phyloP scores from a whole-genome alignment of 2,797 vertebrate species.

The Intellagama lesueurii region DNA sequence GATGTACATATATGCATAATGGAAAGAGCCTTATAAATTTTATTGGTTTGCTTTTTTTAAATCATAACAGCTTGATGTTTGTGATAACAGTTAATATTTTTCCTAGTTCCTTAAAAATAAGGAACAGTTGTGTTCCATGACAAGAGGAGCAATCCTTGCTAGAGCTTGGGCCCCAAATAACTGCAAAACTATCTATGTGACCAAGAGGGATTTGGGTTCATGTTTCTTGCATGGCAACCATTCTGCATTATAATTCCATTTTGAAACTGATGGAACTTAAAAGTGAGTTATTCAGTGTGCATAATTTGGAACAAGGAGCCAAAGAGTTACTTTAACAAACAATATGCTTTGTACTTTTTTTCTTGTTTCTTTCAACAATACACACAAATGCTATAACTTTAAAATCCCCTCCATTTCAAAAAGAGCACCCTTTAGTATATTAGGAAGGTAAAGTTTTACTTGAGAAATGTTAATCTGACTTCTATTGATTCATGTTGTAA shows the following conservation, averaged over 20 bases:
- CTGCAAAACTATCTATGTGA: not conserved
- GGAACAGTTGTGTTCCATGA: not conserved
- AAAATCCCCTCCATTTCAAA: no score
- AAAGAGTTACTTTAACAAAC: not conserved
- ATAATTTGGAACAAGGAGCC: not conserved
- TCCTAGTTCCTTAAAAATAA: not conserved
- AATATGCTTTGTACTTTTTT: not conserved
- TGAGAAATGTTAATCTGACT: no score
- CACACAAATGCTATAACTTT: no score
- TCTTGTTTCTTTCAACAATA: not conserved
- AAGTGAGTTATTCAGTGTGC: not conserved
- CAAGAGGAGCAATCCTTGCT: not conserved
- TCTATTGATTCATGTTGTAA: no score
- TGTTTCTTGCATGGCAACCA: not conserved
- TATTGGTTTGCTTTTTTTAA: not conserved
- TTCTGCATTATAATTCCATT: no score
- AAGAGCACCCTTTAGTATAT: no score
- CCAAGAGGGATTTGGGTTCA: not conserved
- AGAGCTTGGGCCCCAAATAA: not conserved
- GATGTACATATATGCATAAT: not conserved
- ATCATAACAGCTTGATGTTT: not conserved
- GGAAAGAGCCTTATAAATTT: not conserved
- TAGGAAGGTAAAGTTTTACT: no score
- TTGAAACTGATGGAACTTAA: no score
- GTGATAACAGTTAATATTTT: not conserved